These are phyloP conservation scores for Malurus elegans DNA, from an alignment of 2,113 vertebrate genomes.

Conservation along the genomic window DNA sequence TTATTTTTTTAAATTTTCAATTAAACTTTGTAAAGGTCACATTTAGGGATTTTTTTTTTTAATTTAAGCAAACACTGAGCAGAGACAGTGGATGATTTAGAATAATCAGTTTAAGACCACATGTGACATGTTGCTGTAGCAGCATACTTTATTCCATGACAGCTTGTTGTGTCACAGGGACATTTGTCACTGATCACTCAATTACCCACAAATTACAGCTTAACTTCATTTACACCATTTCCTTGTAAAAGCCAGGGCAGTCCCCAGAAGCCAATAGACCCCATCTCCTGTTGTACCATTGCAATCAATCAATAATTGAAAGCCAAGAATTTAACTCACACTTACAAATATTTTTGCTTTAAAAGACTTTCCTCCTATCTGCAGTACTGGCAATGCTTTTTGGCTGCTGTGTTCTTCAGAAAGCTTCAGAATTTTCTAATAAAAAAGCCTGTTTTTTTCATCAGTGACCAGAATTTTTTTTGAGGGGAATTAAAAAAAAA, in stretches of 20 bases:
- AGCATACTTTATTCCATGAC: slow-evolving; percentile 20
- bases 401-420: neutral
- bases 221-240: slow-evolving; percentile 33
- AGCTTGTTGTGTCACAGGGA: slow-evolving; percentile 37
- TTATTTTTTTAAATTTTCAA: neutral
- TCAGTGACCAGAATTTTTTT: neutral
- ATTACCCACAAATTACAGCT: slow-evolving; percentile 43
- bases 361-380: neutral
- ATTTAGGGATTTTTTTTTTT: neutral
- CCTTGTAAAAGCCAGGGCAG: neutral
- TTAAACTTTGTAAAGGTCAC: neutral
- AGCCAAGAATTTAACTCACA: neutral
- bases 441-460: neutral
- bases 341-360: neutral
- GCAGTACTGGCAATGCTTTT: neutral
- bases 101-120: slow-evolving; percentile 51
- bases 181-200: slow-evolving; percentile 55
- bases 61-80: neutral
- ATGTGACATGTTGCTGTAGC: slow-evolving; percentile 1
- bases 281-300: neutral
- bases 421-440: neutral
- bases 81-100: neutral
- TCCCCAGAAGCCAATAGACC: neutral
- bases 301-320: neutral
- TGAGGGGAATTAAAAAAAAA: neutral